Evolutionary conservation across 2,888 invertebrate species (phyloP).

Genomic region (Hyposoter dolosus): DNA sequence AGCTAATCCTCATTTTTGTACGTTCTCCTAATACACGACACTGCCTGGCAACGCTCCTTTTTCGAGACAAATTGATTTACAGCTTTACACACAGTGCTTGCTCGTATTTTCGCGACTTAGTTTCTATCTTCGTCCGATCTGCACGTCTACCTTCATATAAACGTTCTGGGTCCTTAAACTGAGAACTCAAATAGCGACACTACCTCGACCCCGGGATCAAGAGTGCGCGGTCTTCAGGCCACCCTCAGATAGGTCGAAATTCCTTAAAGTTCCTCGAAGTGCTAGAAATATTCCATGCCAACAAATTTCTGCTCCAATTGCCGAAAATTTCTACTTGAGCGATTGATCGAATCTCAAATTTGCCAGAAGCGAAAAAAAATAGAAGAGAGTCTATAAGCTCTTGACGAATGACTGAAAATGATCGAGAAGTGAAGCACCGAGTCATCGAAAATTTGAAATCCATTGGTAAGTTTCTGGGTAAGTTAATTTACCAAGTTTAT

Average conservation of each 20-base stretch:
- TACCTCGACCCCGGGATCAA: too few relatives aligned
- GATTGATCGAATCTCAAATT: too few relatives aligned
- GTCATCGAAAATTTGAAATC: too few relatives aligned
- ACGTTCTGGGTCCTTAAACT: background rate
- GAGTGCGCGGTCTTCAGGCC: background rate
- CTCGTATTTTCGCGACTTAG: conserved; percentile 12
- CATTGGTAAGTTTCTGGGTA: too few relatives aligned
- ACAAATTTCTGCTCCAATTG: too few relatives aligned
- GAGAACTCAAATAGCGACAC: background rate
- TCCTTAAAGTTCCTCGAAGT: background rate
- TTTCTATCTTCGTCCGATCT: background rate
- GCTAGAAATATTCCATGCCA: too few relatives aligned
- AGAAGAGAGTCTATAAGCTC: too few relatives aligned
- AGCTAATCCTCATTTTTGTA: conserved; percentile 23
- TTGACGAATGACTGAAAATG: too few relatives aligned
- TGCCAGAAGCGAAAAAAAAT: too few relatives aligned
- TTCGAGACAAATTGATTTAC: conserved; percentile 43
- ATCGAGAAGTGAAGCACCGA: too few relatives aligned
- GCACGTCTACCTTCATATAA: background rate
- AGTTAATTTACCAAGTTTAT: background rate
- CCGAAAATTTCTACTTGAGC: too few relatives aligned
- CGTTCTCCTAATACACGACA: background rate
- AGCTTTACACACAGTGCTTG: conserved; percentile 2
- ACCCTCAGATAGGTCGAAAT: background rate
- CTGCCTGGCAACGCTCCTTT: background rate